These are phyloP conservation scores for Palythoa grandis DNA, from an alignment of 92 coral and sea anemone species.

Conservation along the genomic window DNA sequence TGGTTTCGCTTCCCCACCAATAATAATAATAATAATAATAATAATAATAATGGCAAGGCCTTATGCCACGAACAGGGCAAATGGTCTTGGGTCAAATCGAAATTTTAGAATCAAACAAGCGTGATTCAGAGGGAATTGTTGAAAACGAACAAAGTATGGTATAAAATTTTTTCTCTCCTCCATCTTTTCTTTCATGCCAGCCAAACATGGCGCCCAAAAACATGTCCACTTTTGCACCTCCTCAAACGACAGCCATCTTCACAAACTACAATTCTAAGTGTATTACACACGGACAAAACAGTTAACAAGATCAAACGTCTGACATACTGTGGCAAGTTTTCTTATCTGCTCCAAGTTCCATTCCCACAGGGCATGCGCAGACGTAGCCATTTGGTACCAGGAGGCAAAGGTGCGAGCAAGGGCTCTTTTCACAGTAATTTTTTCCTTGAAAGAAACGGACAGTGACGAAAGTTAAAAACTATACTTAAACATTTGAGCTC, in stretches of 20 bases:
- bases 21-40: too few species aligned
- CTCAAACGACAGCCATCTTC: background rate
- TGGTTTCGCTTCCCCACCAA: too few species aligned
- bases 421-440: conserved; percentile 78
- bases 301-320: background rate
- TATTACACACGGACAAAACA: background rate
- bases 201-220: too few species aligned
- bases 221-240: background rate
- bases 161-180: too few species aligned
- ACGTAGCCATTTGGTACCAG: conserved; percentile 68
- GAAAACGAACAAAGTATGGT: too few species aligned
- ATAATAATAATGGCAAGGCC: too few species aligned
- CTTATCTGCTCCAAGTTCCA: conserved; percentile 60
- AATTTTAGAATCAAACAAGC: too few species aligned
- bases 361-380: conserved; percentile 88
- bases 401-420: conserved; percentile 93
- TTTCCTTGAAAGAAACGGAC: conserved; percentile 53
- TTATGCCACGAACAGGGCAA: too few species aligned
- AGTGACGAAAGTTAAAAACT: background rate
- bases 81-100: too few species aligned
- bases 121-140: too few species aligned
- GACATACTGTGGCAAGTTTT: conserved; percentile 69
- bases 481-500: background rate
- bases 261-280: background rate
- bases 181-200: too few species aligned